phyloP scores from a whole-genome alignment of 2,888 invertebrate genomes.

The Miltochrista miniata region DNA sequence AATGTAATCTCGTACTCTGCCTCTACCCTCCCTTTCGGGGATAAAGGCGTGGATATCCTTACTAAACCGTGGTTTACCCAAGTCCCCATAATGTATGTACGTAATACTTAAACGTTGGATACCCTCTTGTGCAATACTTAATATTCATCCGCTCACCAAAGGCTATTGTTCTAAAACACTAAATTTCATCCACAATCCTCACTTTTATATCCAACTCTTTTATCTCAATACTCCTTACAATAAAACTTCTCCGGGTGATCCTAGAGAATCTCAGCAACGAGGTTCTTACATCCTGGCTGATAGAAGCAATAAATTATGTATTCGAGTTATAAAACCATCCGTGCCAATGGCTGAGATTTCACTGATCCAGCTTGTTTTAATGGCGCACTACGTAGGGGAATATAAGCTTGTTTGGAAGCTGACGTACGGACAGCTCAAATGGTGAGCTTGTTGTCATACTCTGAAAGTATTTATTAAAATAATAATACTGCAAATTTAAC shows the following conservation, averaged over 20 bases:
- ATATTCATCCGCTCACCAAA: too few species aligned
- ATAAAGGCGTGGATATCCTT: too few species aligned
- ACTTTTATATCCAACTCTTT: background rate
- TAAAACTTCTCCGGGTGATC: background rate
- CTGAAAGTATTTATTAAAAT: background rate
- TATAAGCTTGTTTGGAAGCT: constrained; percentile 42
- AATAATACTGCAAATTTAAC: too few species aligned
- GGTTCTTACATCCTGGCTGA: constrained; percentile 41
- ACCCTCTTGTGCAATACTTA: too few species aligned
- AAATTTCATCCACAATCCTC: background rate
- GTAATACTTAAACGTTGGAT: too few species aligned
- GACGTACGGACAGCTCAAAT: constrained; percentile 20
- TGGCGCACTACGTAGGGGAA: constrained; percentile 49
- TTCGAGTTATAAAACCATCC: constrained; percentile 75
- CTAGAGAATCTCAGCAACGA: constrained; percentile 15
- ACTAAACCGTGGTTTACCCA: too few species aligned
- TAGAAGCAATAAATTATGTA: constrained; percentile 72
- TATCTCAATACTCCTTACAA: background rate
- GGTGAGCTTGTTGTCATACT: constrained; percentile 5
- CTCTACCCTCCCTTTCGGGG: too few species aligned
- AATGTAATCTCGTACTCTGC: too few species aligned
- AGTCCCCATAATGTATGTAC: too few species aligned
- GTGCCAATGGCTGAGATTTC: constrained; percentile 66
- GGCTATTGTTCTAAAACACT: too few species aligned
- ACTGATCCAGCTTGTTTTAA: constrained; percentile 73